Percentiles rank a stretch among this genome's conserved stretches.
phyloP scores from a whole-genome alignment of 1,140 invertebrate species.

The Sarcophaga bullata region DNA sequence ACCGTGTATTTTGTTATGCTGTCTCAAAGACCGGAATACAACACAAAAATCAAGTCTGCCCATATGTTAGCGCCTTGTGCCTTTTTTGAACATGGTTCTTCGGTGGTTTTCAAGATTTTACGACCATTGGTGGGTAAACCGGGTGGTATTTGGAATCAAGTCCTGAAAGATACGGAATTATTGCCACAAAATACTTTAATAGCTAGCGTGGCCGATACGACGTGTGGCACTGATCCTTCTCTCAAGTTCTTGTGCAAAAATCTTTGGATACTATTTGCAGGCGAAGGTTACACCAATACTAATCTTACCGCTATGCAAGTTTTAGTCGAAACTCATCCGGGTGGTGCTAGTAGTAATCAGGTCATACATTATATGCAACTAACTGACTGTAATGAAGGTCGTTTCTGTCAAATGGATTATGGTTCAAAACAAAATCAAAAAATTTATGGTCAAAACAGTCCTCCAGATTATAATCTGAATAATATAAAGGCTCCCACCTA shows the following conservation, averaged over 20 bases:
- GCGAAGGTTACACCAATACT: constrained; percentile 49
- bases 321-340: constrained; percentile 61
- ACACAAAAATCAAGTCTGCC: constrained; percentile 68
- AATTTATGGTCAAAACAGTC: constrained; percentile 64
- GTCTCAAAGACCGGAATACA: constrained; percentile 72
- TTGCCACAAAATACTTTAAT: constrained; percentile 53
- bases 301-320: constrained; percentile 54
- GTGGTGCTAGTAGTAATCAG: constrained; percentile 57
- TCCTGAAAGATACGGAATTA: constrained; percentile 61
- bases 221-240: constrained; percentile 65
- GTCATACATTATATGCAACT: constrained; percentile 53
- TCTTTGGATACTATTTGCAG: constrained; percentile 62
- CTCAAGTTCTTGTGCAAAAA: constrained; percentile 41
- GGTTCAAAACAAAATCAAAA: constrained; percentile 64
- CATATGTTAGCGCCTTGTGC: constrained; percentile 72
- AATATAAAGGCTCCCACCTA: constrained; percentile 73
- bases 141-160: constrained; percentile 49
- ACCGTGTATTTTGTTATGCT: constrained; percentile 72
- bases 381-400: constrained; percentile 42
- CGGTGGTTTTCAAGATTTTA: constrained; percentile 8
- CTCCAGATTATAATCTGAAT: constrained; percentile 71
- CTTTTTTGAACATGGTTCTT: constrained; percentile 61
- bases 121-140: constrained; percentile 43
- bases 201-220: constrained; percentile 53
- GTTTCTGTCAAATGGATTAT: constrained; percentile 56